Evolutionary conservation across 2,888 invertebrate species (phyloP).

Genomic region (Biston stratarius): DNA sequence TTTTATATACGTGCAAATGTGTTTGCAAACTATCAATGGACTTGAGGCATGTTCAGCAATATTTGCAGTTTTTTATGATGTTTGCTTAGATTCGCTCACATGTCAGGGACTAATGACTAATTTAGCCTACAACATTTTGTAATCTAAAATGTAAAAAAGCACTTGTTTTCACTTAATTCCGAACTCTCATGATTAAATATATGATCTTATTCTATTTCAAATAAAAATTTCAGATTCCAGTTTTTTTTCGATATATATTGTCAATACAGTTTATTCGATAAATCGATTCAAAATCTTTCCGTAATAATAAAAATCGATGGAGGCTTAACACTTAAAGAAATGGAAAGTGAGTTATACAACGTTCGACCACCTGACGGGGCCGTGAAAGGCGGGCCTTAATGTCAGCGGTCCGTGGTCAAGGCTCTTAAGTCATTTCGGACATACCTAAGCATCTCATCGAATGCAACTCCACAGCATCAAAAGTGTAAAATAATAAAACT

Average conservation of each 20-base stretch:
- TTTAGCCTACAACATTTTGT: not conserved
- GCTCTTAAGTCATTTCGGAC: conserved; percentile 57
- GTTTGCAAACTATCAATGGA: conserved; percentile 10
- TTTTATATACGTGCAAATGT: not conserved
- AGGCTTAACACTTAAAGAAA: conserved; percentile 67
- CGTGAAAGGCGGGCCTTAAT: conserved; percentile 84
- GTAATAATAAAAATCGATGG: conserved; percentile 47
- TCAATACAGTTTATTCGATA: not conserved
- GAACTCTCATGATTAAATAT: not conserved
- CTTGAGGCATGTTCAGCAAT: conserved; percentile 9
- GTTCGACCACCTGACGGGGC: conserved; percentile 72
- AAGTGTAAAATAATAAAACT: not conserved
- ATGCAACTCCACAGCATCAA: not conserved
- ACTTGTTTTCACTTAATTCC: not conserved
- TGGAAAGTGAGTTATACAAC: conserved; percentile 85
- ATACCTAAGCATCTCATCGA: conserved; percentile 13
- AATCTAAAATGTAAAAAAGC: not conserved
- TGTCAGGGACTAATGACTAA: conserved; percentile 14
- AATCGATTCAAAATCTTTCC: conserved; percentile 27
- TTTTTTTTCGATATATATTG: too few species aligned
- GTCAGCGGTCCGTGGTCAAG: conserved; percentile 84
- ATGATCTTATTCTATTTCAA: not conserved
- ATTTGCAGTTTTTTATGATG: conserved; percentile 9
- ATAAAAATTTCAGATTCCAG: too few species aligned
- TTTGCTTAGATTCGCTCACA: conserved; percentile 14